Evolutionary conservation across 2,113 vertebrate species (phyloP).

Genomic region (Aix galericulata): DNA sequence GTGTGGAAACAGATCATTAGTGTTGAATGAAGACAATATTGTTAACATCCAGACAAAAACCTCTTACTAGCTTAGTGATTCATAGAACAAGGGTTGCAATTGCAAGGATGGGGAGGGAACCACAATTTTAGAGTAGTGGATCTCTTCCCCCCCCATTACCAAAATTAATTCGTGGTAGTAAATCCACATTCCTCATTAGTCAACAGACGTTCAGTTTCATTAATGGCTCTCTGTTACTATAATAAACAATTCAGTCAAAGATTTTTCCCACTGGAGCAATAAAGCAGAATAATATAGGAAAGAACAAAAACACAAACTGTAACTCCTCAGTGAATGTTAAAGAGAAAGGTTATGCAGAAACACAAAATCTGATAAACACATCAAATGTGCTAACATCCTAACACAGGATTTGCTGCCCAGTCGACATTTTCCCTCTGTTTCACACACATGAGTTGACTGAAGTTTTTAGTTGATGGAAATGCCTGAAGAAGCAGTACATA

Average conservation of each 20-base stretch:
- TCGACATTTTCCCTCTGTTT: neutral
- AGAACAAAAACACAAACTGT: neutral
- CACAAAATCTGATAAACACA: neutral
- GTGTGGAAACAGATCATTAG: neutral
- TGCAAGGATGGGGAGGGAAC: neutral
- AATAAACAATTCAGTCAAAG: neutral
- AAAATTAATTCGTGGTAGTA: neutral
- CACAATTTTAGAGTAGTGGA: neutral
- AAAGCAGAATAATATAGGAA: neutral
- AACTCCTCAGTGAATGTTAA: neutral
- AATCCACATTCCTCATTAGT: neutral
- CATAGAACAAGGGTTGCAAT: neutral
- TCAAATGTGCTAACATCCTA: neutral
- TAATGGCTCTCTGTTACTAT: neutral
- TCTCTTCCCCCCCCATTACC: neutral
- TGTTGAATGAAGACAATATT: neutral
- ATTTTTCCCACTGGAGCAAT: neutral
- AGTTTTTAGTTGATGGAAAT: slow-evolving; percentile 2
- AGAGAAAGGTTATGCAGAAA: neutral
- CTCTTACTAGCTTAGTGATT: neutral
- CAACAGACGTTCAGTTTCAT: neutral
- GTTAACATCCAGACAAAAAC: neutral
- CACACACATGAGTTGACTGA: neutral
- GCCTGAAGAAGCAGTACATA: neutral
- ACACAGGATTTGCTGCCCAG: neutral